A percentile compares a stretch with the other conserved stretches of the same genome.
These are phyloP conservation scores for Enteromius unitaeniatus DNA, from an alignment of 2,797 vertebrate species.

Conservation along the genomic window DNA sequence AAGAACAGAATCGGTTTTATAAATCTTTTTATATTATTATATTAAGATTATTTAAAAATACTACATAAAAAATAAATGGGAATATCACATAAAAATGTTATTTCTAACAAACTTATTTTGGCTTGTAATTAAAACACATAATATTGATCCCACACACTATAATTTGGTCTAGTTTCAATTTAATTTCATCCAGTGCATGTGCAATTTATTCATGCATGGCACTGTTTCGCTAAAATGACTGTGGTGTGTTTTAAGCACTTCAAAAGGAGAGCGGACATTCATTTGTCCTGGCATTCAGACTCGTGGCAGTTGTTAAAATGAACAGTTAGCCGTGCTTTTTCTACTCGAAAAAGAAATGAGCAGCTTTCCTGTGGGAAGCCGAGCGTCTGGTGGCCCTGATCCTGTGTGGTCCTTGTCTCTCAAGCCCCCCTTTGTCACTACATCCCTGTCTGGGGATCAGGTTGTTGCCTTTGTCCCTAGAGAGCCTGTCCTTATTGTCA, in stretches of 20 bases:
- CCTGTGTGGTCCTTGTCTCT: constrained; percentile 63
- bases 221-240: neutral
- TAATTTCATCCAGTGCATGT: neutral
- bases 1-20: neutral
- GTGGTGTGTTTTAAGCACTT: neutral
- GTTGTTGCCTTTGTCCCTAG: constrained; percentile 63
- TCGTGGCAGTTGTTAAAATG: constrained; percentile 31
- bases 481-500: constrained; percentile 64
- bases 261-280: neutral
- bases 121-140: neutral
- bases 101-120: too few relatives aligned
- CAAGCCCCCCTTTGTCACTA: constrained; percentile 55
- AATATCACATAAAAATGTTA: too few relatives aligned
- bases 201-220: neutral
- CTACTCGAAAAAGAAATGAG: constrained; percentile 31
- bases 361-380: constrained; percentile 44
- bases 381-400: constrained; percentile 58
- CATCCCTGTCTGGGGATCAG: constrained; percentile 63
- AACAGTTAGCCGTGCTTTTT: constrained; percentile 24
- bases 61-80: neutral
- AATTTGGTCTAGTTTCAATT: neutral
- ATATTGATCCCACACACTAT: neutral
- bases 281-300: constrained; percentile 6
- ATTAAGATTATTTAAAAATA: neutral
- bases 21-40: neutral